phyloP scores from a whole-genome alignment of 2,888 invertebrate species.

The Tiliacea citrago region DNA sequence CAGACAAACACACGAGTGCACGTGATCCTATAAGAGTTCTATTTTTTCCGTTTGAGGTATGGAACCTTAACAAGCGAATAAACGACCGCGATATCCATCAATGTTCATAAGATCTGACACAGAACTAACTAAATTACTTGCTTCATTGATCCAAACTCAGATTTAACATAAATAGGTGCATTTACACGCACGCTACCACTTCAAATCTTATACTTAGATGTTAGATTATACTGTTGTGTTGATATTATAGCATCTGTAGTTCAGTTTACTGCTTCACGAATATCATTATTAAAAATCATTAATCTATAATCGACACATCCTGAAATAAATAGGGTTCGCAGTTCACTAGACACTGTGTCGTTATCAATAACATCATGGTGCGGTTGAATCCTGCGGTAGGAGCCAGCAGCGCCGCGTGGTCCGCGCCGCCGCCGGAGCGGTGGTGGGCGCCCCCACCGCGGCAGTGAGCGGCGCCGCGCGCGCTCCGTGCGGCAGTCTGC shows the following conservation, averaged over 20 bases:
- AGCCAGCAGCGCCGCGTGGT: background rate
- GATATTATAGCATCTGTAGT: background rate
- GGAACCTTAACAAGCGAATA: background rate
- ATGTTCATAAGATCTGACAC: constrained; percentile 22
- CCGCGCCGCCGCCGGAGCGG: background rate
- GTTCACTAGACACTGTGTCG: background rate
- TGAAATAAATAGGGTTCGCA: constrained; percentile 1
- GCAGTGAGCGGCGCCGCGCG: constrained; percentile 27
- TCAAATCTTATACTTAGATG: background rate
- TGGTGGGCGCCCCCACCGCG: constrained; percentile 37
- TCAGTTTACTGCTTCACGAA: background rate
- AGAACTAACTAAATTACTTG: constrained; percentile 13
- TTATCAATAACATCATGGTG: background rate
- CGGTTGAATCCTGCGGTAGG: constrained; percentile 29
- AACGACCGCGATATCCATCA: constrained; percentile 14
- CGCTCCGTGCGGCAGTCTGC: constrained; percentile 64
- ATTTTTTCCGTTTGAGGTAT: too few species aligned
- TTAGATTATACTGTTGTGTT: background rate
- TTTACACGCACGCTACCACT: constrained; percentile 31
- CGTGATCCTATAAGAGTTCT: too few species aligned
- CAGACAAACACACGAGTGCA: too few species aligned
- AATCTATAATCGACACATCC: background rate
- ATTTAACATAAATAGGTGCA: constrained; percentile 17
- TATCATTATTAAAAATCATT: background rate
- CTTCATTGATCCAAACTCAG: constrained; percentile 29